Evolutionary conservation across 1,140 invertebrate genomes (phyloP).

Genomic region (Drosophila orosa): DNA sequence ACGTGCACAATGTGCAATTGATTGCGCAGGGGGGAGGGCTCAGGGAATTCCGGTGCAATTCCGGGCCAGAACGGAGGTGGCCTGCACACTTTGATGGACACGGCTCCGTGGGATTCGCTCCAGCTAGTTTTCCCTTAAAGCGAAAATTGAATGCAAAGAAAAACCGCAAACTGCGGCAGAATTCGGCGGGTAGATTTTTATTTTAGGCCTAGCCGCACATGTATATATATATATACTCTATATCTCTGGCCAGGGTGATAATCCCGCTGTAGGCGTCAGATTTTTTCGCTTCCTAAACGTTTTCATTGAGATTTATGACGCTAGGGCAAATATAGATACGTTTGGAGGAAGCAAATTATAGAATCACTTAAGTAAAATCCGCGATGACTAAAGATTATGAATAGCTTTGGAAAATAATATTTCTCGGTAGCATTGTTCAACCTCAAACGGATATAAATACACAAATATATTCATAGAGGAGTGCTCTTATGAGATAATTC

Average conservation of each 20-base stretch:
- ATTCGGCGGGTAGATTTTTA: constrained; percentile 34
- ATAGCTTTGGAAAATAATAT: constrained; percentile 50
- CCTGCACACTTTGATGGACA: constrained; percentile 42
- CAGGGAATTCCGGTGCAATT: constrained; percentile 12
- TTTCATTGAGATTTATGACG: constrained; percentile 51
- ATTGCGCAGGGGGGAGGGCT: constrained; percentile 25
- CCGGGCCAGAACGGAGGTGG: constrained; percentile 20
- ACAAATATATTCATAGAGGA: neutral
- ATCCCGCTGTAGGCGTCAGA: constrained; percentile 60
- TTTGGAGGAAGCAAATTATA: constrained; percentile 49
- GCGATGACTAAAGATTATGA: constrained; percentile 55
- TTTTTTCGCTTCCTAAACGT: constrained; percentile 53
- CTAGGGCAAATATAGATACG: constrained; percentile 27
- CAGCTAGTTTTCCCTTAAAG: constrained; percentile 10
- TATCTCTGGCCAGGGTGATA: constrained; percentile 54
- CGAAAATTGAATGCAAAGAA: constrained; percentile 10
- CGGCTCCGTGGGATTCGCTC: constrained; percentile 3
- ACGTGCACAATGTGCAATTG: constrained; percentile 65
- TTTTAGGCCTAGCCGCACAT: constrained; percentile 53
- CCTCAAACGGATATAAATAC: constrained; percentile 10
- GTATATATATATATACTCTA: constrained; percentile 19
- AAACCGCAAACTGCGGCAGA: constrained; percentile 22
- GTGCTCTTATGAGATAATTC: constrained; percentile 4
- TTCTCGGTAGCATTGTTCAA: constrained; percentile 25
- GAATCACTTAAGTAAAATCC: constrained; percentile 59